These are phyloP conservation scores for Megalurothrips usitatus DNA, from an alignment of 2,888 invertebrate genomes.

Conservation along the genomic window DNA sequence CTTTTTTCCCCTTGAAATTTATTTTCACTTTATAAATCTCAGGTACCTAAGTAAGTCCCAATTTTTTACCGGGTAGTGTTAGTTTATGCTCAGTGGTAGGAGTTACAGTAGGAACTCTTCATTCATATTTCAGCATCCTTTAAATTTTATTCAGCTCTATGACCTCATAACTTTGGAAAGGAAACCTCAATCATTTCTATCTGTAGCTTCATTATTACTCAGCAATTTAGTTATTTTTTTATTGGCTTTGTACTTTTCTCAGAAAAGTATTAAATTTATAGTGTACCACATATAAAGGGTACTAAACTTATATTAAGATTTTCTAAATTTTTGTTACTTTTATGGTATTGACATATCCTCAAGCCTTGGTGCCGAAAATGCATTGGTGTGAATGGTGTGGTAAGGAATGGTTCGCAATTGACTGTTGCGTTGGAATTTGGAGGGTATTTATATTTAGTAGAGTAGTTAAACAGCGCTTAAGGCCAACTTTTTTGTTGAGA, in stretches of 20 bases:
- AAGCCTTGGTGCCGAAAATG: conserved; percentile 8
- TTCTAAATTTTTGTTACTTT: conserved; percentile 27
- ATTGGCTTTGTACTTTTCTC: conserved; percentile 26
- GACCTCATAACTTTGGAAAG: background rate
- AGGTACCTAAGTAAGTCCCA: conserved; percentile 1
- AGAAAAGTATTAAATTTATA: conserved; percentile 20
- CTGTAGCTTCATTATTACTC: background rate
- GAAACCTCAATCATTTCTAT: background rate
- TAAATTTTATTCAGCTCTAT: background rate
- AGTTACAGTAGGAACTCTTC: background rate
- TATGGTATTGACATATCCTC: conserved; percentile 26
- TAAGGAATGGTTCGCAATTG: background rate
- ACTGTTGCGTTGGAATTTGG: background rate
- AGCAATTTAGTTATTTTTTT: conserved; percentile 23
- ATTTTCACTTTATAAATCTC: background rate
- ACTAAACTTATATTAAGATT: background rate
- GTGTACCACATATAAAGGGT: background rate
- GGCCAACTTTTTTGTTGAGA: conserved; percentile 26
- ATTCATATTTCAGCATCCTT: background rate
- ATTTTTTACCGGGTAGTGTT: conserved; percentile 16
- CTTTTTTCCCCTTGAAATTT: background rate
- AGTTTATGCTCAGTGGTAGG: background rate
- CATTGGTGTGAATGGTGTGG: background rate
- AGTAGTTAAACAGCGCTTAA: background rate
- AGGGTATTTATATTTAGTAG: conserved; percentile 18